phyloP scores from a whole-genome alignment of 2,888 invertebrate species.

The Synanthedon formicaeformis region DNA sequence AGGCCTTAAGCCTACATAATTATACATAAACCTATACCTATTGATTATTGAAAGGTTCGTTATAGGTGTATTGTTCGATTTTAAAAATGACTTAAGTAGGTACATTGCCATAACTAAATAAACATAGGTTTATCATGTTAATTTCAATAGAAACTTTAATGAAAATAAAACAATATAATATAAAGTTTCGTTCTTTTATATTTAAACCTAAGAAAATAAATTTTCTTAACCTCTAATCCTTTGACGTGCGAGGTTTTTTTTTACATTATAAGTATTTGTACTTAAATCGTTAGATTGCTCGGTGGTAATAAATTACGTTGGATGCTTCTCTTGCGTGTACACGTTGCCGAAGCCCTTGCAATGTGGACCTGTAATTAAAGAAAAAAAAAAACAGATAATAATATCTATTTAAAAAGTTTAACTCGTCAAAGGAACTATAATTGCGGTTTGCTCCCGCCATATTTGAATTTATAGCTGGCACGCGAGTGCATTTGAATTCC shows the following conservation, averaged over 20 bases:
- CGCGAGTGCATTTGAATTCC: slow-evolving; percentile 42
- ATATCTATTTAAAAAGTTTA: slow-evolving; percentile 20
- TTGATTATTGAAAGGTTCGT: too few relatives aligned
- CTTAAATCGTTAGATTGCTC: slow-evolving; percentile 21
- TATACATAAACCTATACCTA: too few relatives aligned
- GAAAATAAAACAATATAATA: not conserved
- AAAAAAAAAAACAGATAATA: slow-evolving; percentile 1
- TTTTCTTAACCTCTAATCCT: not conserved
- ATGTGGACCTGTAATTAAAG: slow-evolving; percentile 46
- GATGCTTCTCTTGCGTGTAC: slow-evolving; percentile 61
- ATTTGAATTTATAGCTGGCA: slow-evolving; percentile 49
- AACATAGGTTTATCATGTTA: not conserved
- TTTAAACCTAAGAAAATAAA: not conserved
- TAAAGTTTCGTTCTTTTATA: not conserved
- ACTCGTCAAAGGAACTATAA: slow-evolving; percentile 33
- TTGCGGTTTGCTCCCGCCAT: slow-evolving; percentile 55
- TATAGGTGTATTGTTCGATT: too few relatives aligned
- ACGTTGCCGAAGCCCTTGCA: slow-evolving; percentile 56
- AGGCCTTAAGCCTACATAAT: too few relatives aligned
- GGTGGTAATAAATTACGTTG: slow-evolving; percentile 25
- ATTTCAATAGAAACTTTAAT: not conserved
- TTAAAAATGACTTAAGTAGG: too few relatives aligned
- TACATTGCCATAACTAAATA: not conserved
- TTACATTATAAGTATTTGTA: slow-evolving; percentile 28
- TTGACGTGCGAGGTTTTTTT: slow-evolving; percentile 3